Base-by-base conservation (phyloP, 2,888 invertebrate species). In the Meiosimyza platycephala region DNA sequence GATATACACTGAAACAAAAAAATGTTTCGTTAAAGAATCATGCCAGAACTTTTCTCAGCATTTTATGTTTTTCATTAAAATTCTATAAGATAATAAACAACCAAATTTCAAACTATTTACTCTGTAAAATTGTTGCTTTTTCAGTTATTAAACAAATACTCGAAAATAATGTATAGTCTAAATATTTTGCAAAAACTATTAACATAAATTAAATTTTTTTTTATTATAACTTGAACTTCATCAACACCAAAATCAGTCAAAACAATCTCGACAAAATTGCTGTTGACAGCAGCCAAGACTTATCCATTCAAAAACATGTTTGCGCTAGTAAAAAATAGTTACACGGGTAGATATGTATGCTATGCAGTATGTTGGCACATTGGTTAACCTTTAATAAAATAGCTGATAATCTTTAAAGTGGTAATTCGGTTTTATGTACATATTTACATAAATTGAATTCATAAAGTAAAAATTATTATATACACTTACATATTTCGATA, bases 251-350 rank as follows among this genome's bases (percentile, higher is more conserved):
- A 48, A 55, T 64, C 71, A 55, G 47, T 47, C 55, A 50, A 64
- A 64, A n/a, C 62, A 64, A 72, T 74, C 74, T 70, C 54, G 55
- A 52, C 62, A 40, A 70, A 72, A 67, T 66, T 67, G 64, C 62
- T 74, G 72, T 71, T 72, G 74, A 74, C 74, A 74, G 72, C 60
- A 69, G 9, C 40, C 40, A 7, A 6, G 40, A 40, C 59, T 52
- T 72, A 67, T 60, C 72, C 40, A 40, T 40, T 40, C 9, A 55
- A 55, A 11, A 55, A 18, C 16, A 55, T 55, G 12, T 55, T 55
- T 22, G 55, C 11, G 16, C 18, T n/a, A 18, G 55, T 55, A 18
- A 55, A 9, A 18, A n/a, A 18, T 11, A 6, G 16, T 55, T 18
- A 55, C 16, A 55, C 22, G 22, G 22, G 55, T 11, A 55, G 22